These are phyloP conservation scores for Podarcis siculus DNA, from an alignment of 2,797 vertebrate genomes.

Conservation along the genomic window DNA sequence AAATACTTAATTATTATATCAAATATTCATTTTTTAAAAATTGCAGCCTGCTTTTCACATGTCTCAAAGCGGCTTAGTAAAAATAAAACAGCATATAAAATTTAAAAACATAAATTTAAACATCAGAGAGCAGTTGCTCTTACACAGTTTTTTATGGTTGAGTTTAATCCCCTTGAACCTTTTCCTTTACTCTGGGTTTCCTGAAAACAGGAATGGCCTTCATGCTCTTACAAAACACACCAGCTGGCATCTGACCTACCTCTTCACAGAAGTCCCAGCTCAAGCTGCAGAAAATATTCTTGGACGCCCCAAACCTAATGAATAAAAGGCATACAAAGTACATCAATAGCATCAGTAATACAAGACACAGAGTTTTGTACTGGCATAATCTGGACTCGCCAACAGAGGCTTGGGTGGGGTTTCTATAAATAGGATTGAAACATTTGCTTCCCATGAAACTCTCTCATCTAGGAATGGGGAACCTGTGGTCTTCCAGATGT, in stretches of 20 bases:
- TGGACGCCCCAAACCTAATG: conserved; percentile 86
- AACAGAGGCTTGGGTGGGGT: not conserved
- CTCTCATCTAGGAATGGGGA: not conserved
- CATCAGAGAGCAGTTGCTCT: too few relatives aligned
- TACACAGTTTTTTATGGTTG: too few relatives aligned
- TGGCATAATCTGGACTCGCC: not conserved
- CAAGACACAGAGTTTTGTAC: not conserved
- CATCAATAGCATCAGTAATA: not conserved
- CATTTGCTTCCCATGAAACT: not conserved
- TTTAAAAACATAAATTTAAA: too few relatives aligned
- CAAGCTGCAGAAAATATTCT: conserved; percentile 83
- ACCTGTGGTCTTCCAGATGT: not conserved
- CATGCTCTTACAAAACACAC: too few relatives aligned
- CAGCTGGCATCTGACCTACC: conserved; percentile 75
- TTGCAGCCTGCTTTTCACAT: too few relatives aligned
- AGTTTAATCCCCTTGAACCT: too few relatives aligned
- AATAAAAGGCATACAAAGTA: not conserved
- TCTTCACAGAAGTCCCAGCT: conserved; percentile 86
- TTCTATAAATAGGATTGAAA: not conserved
- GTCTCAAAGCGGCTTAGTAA: too few relatives aligned
- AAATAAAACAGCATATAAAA: too few relatives aligned
- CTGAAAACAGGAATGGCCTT: too few relatives aligned
- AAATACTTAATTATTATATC: too few relatives aligned
- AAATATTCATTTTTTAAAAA: too few relatives aligned
- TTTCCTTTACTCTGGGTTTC: too few relatives aligned